Conservation (phyloP, 2,888 invertebrate species). For the Isoperla grammatica region DNA sequence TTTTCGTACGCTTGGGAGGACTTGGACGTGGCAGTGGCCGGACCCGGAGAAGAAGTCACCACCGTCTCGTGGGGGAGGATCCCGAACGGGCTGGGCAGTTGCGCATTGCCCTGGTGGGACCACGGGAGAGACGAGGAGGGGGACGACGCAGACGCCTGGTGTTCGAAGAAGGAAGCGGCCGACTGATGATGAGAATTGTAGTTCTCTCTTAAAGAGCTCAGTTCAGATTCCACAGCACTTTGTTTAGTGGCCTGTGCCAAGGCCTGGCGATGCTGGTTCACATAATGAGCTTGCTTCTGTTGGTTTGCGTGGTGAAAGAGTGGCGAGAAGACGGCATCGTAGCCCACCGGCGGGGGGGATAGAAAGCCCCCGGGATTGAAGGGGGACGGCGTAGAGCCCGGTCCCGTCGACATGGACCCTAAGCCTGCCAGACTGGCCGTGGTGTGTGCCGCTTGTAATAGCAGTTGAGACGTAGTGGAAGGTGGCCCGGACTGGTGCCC, state of each 20-base stretch:
- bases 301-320: constrained; percentile 73
- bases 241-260: constrained; percentile 43
- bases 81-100: constrained; percentile 67
- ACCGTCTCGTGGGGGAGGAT: constrained; percentile 74
- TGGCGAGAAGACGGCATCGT: constrained; percentile 77
- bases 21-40: constrained; percentile 48
- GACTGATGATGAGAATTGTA: constrained; percentile 53
- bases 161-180: constrained; percentile 61
- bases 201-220: constrained; percentile 54
- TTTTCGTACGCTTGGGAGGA: constrained; percentile 56
- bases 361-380: constrained; percentile 68
- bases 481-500: constrained; percentile 26
- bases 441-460: constrained; percentile 55
- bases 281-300: constrained; percentile 65
- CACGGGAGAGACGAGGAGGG: constrained; percentile 55
- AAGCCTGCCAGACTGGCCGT: constrained; percentile 54
- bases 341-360: constrained; percentile 68
- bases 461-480: constrained; percentile 59
- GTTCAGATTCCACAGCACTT: constrained; percentile 53
- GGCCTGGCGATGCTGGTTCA: constrained; percentile 34
- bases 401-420: constrained; percentile 29
- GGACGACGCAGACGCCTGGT: constrained; percentile 48
- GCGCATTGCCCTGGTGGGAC: constrained; percentile 60
- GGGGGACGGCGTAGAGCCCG: constrained; percentile 53
- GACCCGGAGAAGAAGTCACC: constrained; percentile 58